These are phyloP conservation scores for Matsumurasca onukii DNA, from an alignment of 1,140 invertebrate genomes.

Conservation along the genomic window DNA sequence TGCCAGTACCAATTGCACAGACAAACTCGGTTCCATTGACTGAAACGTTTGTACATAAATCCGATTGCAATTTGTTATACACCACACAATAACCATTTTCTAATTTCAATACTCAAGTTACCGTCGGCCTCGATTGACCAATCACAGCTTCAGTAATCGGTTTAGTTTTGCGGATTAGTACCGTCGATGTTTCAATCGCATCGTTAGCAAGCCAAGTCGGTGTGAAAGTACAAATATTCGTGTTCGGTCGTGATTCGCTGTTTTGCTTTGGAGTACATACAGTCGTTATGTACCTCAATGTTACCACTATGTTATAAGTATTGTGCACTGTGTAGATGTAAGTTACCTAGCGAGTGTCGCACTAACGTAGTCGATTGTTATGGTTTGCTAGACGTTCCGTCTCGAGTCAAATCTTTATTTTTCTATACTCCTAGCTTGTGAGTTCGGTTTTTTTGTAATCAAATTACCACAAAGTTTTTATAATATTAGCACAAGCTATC, in stretches of 20 bases:
- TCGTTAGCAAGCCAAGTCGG: constrained; percentile 27
- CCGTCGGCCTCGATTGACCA: constrained; percentile 16
- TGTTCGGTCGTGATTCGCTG: constrained; percentile 25
- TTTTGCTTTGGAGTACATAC: constrained; percentile 30
- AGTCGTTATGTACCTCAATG: constrained; percentile 19
- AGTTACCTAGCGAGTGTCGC: constrained; percentile 14
- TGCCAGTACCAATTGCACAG: constrained; percentile 22
- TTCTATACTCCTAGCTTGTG: constrained; percentile 30
- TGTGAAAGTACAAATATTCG: constrained; percentile 30
- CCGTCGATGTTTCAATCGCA: constrained; percentile 26
- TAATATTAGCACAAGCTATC: constrained; percentile 25
- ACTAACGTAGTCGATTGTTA: constrained; percentile 24
- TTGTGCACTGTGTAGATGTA: constrained; percentile 9
- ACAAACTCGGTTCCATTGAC: constrained; percentile 28
- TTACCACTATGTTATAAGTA: constrained; percentile 32
- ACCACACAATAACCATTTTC: constrained; percentile 29
- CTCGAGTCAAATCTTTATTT: constrained; percentile 30
- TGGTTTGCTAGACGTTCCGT: constrained; percentile 22
- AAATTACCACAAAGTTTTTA: constrained; percentile 24
- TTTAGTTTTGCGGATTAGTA: too few species aligned
- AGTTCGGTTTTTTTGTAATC: constrained; percentile 18
- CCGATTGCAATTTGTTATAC: constrained; percentile 26
- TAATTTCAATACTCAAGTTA: constrained; percentile 32
- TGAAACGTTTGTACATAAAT: constrained; percentile 22
- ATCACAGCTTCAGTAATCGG: constrained; percentile 4